Base-by-base conservation (phyloP, 2,888 invertebrate species). In the Anorthoa munda region DNA sequence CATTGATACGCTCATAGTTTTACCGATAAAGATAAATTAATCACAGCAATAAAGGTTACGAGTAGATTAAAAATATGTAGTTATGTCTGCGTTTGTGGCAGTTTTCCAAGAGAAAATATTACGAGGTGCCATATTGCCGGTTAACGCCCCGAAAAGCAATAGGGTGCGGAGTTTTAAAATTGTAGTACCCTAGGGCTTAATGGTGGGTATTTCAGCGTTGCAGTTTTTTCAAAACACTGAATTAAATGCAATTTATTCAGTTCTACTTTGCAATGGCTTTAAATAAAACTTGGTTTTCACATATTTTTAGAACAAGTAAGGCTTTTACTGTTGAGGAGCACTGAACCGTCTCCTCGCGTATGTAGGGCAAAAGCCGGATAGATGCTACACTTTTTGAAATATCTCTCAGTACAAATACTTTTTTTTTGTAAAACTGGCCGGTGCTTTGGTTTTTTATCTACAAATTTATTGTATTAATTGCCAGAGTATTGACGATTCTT, bases 61-160 rank as follows among this genome's bases (percentile, higher is more conserved):
- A 51, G 59, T 61, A 68, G 72, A 78, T 77, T 75, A 83, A 81
- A 79, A 67, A 72, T 71, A 59, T 74, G 68, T 69, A 48, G 68
- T 71, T 61, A 55, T 58, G 46, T 65, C 51, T 64, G 39, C 59
- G 60, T 83, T 70, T 39, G 66, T 81, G 81, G 81, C 80, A 83
- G 15, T 21, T 55, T 50, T 82, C 81, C 80, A 82, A 81, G 56
- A 72, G 53, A 64, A 66, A 69, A 83, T 59, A 69, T 66, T 75
- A 72, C 53, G 50, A 79, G 70, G 70, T 67, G 61, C 65, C 61
- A 74, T 83, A 79, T 74, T 83, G 79, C 58, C 56, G 73, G 56
- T 78, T 72, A 72, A 73, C 66, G 66, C 68, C 64, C 64, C 56
- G 51, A 71, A 74, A 75, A 77, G 50, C 67, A 68, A 66, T 77